Conservation (phyloP, 2,888 invertebrate genomes). For the Drosophila picticornis region DNA sequence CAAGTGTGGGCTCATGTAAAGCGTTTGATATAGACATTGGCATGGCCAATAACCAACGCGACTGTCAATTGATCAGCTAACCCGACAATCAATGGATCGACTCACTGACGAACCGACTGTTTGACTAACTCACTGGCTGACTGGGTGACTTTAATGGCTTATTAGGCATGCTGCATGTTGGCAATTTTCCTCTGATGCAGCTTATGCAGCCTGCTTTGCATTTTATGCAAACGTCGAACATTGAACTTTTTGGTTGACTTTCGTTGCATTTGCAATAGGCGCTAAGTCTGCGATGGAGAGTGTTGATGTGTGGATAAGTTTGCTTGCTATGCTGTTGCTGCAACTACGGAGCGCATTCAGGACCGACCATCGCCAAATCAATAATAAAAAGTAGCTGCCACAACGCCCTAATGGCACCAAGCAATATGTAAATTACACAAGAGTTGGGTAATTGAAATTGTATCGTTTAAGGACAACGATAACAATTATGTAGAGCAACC, state of each 20-base stretch:
- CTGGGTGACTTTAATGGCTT: conserved; percentile 16
- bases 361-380: conserved; percentile 26
- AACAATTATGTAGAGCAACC: background rate
- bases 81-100: conserved; percentile 34
- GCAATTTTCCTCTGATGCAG: conserved; percentile 25
- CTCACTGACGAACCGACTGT: conserved; percentile 17
- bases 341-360: background rate
- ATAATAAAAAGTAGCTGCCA: background rate
- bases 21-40: conserved; percentile 59
- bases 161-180: conserved; percentile 41
- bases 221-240: conserved; percentile 69
- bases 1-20: conserved; percentile 24
- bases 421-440: background rate
- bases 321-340: background rate
- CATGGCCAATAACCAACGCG: conserved; percentile 50
- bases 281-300: background rate
- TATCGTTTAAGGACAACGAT: background rate
- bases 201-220: conserved; percentile 34
- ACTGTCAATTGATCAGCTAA: conserved; percentile 70
- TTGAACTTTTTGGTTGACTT: conserved; percentile 59
- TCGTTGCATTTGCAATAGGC: conserved; percentile 40
- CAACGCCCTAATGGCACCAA: background rate
- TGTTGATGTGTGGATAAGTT: background rate
- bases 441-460: background rate
- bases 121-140: conserved; percentile 6